Evolutionary conservation across 2,113 vertebrate genomes (phyloP).

Genomic region (Apistogramma diplotaenia): DNA sequence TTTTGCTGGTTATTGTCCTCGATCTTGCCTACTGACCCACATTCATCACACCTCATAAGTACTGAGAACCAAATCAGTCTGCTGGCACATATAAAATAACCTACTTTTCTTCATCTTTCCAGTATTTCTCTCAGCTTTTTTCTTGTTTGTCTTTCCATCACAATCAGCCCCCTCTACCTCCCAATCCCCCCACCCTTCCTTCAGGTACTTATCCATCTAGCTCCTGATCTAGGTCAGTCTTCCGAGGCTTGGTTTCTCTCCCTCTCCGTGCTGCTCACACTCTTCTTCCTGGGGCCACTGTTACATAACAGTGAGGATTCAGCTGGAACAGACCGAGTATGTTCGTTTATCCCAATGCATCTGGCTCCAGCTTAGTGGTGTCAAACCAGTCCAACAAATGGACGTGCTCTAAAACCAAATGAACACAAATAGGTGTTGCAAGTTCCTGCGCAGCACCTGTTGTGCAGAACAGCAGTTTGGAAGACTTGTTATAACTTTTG

Average conservation of each 20-base stretch:
- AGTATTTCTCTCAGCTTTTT: not conserved
- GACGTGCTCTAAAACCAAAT: conserved; percentile 7
- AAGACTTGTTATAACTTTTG: not conserved
- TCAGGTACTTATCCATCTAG: conserved; percentile 55
- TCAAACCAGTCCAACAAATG: conserved; percentile 9
- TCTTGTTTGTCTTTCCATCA: not conserved
- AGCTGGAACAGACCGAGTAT: conserved; percentile 46
- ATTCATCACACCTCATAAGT: conserved; percentile 32
- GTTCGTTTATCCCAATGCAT: conserved; percentile 45
- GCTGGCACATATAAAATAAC: not conserved
- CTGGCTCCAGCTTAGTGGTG: conserved; percentile 47
- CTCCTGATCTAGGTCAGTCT: conserved; percentile 65
- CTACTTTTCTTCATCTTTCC: not conserved
- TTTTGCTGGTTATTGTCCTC: conserved; percentile 25
- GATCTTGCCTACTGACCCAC: conserved; percentile 64
- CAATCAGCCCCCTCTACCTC: not conserved
- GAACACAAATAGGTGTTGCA: not conserved
- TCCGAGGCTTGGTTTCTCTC: conserved; percentile 31
- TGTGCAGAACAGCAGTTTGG: not conserved
- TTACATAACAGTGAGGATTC: conserved; percentile 71
- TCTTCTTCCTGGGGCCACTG: conserved; percentile 35
- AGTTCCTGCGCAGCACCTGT: conserved; percentile 5
- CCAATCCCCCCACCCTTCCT: conserved; percentile 1
- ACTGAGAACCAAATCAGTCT: not conserved
- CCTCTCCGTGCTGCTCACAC: conserved; percentile 29